Conservation (phyloP, 2,888 invertebrate species). For the Molanna angustata region DNA sequence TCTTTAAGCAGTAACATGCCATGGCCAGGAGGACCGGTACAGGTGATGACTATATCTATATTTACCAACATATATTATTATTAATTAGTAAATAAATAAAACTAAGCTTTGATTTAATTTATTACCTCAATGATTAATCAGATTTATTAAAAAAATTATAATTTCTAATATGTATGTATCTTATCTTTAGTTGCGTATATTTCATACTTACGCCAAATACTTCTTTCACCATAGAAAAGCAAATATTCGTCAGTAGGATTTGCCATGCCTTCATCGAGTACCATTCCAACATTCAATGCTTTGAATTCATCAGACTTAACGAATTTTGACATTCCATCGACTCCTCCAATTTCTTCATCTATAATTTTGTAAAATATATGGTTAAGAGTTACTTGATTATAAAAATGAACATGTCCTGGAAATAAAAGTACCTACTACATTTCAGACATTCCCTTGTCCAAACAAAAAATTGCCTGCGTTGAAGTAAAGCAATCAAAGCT, state of each 20-base stretch:
- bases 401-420: no score
- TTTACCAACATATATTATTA: background rate
- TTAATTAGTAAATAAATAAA: background rate
- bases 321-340: constrained; percentile 77
- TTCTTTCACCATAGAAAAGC: constrained; percentile 73
- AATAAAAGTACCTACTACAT: no score
- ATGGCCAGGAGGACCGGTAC: constrained; percentile 81
- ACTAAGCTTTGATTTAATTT: background rate
- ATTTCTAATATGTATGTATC: background rate
- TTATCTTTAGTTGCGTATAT: no score
- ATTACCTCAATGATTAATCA: background rate
- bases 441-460: no score
- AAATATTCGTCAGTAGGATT: constrained; percentile 63
- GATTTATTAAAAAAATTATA: background rate
- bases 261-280: constrained; percentile 85
- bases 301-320: constrained; percentile 70
- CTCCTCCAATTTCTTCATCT: constrained; percentile 90
- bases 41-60: constrained; percentile 72
- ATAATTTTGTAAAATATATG: no score
- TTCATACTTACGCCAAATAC: constrained; percentile 83
- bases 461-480: no score
- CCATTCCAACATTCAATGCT: constrained; percentile 76
- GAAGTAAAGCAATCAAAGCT: no score
- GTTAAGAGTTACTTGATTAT: no score
- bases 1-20: constrained; percentile 78